Evolutionary conservation across 2,113 vertebrate species (phyloP).

Genomic region (Lepidiolamprologus cunningtoni): DNA sequence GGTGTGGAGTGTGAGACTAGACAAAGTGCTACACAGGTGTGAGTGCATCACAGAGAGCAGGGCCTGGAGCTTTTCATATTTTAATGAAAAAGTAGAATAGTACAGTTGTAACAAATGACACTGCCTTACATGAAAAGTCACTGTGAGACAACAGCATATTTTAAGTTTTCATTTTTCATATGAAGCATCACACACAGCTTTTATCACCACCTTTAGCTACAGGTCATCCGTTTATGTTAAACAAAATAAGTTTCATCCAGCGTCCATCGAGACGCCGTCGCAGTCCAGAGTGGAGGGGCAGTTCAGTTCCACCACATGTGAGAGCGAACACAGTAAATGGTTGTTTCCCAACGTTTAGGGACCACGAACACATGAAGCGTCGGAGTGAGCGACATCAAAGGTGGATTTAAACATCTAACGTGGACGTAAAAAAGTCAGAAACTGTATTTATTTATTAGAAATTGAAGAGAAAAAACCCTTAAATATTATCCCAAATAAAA

Average conservation of each 20-base stretch:
- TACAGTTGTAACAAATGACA: slow-evolving; percentile 59
- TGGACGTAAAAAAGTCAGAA: not conserved
- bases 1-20: not conserved
- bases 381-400: not conserved
- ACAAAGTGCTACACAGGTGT: accelerated
- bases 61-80: slow-evolving; percentile 37
- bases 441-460: not conserved
- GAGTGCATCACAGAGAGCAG: not conserved
- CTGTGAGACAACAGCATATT: slow-evolving; percentile 18
- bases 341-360: no score
- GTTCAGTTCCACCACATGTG: not conserved
- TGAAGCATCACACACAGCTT: not conserved
- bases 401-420: not conserved
- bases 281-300: not conserved
- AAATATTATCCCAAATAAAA: not conserved
- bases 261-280: not conserved
- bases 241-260: not conserved
- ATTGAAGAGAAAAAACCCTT: not conserved
- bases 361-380: not conserved
- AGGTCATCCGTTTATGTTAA: not conserved
- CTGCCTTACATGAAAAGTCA: slow-evolving; percentile 30
- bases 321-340: not conserved
- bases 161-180: slow-evolving; percentile 1
- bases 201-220: not conserved
- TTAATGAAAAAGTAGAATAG: slow-evolving; percentile 77